These are phyloP conservation scores for Lates calcarifer DNA, from an alignment of 2,113 vertebrate species.

Conservation along the genomic window DNA sequence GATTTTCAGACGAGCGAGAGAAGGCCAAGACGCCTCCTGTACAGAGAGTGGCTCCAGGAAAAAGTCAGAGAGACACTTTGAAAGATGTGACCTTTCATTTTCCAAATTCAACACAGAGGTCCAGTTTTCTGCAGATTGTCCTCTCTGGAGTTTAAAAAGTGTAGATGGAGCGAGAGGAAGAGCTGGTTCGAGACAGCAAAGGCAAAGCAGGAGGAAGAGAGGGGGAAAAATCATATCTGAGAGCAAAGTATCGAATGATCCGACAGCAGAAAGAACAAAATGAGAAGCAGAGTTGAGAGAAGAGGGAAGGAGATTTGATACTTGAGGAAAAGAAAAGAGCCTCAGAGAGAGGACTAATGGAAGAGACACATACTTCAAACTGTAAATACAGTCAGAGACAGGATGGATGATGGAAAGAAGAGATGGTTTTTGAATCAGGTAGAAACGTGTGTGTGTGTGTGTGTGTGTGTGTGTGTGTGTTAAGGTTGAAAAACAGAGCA, in stretches of 20 bases:
- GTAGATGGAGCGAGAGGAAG: neutral
- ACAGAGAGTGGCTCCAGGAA: slow-evolving; percentile 24
- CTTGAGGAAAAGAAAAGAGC: slow-evolving; percentile 21
- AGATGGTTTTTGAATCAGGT: slow-evolving; percentile 44
- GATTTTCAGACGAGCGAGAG: slow-evolving; percentile 1
- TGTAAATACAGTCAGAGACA: slow-evolving; percentile 2
- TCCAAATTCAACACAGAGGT: slow-evolving; percentile 41
- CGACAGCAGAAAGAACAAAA: slow-evolving; percentile 4
- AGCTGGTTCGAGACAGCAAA: slow-evolving; percentile 3
- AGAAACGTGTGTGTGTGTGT: neutral
- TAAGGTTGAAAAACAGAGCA: neutral
- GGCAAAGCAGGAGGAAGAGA: neutral
- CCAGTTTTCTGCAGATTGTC: slow-evolving; percentile 17
- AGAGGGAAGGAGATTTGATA: slow-evolving; percentile 8
- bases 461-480: slow-evolving; percentile 3
- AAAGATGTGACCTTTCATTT: slow-evolving; percentile 65
- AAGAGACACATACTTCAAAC: slow-evolving; percentile 4
- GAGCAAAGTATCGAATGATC: slow-evolving; percentile 4
- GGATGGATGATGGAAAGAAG: neutral
- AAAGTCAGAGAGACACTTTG: slow-evolving; percentile 42
- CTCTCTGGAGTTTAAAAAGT: neutral
- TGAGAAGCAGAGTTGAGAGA: neutral
- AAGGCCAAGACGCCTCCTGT: slow-evolving; percentile 18
- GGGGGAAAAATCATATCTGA: slow-evolving; percentile 8
- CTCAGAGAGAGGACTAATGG: neutral